Conservation (phyloP, 64 coral and sea anemone species). For the Trachythela sp. region DNA sequence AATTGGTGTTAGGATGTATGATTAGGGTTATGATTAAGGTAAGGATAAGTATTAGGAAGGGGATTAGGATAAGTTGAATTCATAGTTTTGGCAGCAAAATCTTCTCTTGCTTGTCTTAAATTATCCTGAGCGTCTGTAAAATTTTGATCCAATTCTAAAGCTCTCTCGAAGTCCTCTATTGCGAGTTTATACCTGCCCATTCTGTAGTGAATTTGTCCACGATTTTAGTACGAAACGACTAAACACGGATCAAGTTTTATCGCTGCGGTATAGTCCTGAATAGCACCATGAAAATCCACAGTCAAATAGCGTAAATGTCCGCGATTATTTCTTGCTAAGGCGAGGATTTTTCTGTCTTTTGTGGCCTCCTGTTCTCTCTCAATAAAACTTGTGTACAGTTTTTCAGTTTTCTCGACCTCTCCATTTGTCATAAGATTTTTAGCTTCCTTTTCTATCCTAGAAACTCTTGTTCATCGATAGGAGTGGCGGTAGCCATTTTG, state of each 20-base stretch:
- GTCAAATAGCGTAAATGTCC: constrained; percentile 45
- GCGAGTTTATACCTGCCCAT: constrained; percentile 50
- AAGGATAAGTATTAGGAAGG: too few species aligned
- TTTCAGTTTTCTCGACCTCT: not conserved
- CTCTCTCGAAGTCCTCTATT: constrained; percentile 26
- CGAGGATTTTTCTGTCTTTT: not conserved
- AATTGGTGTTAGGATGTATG: too few species aligned
- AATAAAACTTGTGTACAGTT: not conserved
- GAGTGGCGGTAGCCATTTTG: not conserved
- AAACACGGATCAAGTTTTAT: constrained; percentile 42
- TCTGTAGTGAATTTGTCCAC: constrained; percentile 56
- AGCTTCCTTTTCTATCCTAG: not conserved
- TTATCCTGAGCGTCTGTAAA: constrained; percentile 43
- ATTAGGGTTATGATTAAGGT: too few species aligned
- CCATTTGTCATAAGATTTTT: not conserved
- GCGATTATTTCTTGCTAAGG: constrained; percentile 41
- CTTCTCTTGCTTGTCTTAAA: constrained; percentile 35
- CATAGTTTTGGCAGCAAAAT: not conserved
- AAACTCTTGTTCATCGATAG: not conserved
- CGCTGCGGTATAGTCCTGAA: constrained; percentile 30
- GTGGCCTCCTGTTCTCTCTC: not conserved
- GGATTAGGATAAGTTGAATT: too few species aligned
- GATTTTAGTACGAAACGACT: constrained; percentile 45
- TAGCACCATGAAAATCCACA: constrained; percentile 49
- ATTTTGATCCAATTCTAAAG: constrained; percentile 31